A percentile compares a stretch with the other conserved stretches of the same genome.
Conservation (phyloP, 2,113 vertebrate species). For the Asarcornis scutulata region DNA sequence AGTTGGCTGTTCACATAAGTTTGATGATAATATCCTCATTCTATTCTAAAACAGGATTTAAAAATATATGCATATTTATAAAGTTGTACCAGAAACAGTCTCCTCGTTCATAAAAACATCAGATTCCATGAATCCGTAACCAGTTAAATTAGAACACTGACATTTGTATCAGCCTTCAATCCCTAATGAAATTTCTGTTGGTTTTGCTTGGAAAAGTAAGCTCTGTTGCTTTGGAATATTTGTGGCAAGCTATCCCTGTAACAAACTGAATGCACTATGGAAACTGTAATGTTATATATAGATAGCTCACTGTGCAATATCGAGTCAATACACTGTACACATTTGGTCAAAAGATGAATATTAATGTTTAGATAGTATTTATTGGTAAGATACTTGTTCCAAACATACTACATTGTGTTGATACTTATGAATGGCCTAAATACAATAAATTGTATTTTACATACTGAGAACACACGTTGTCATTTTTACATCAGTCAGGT, state of each 20-base stretch:
- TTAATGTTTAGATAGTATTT: constrained; percentile 61
- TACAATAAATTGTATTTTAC: constrained; percentile 82
- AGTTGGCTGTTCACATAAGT: neutral
- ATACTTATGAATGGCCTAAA: constrained; percentile 52
- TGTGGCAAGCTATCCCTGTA: constrained; percentile 47
- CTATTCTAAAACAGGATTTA: neutral
- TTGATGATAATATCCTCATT: neutral
- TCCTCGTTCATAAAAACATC: constrained; percentile 20
- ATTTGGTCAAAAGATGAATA: constrained; percentile 16
- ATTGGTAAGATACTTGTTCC: constrained; percentile 64
- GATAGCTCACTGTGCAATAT: constrained; percentile 48
- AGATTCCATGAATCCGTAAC: constrained; percentile 32
- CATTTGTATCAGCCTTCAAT: neutral
- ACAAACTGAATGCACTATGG: constrained; percentile 27
- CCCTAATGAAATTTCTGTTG: neutral
- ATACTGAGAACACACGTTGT: constrained; percentile 43
- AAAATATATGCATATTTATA: neutral
- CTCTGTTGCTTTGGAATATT: constrained; percentile 41
- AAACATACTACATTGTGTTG: constrained; percentile 50
- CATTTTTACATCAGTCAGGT: neutral
- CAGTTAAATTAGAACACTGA: neutral
- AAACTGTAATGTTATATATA: constrained; percentile 2
- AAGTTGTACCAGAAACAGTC: neutral
- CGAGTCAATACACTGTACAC: constrained; percentile 47
- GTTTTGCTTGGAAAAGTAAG: constrained; percentile 40